A percentile compares a stretch with the other conserved stretches of the same genome.
Evolutionary conservation across 2,797 vertebrate genomes (phyloP).

Genomic region (Eulemur albifrons): DNA sequence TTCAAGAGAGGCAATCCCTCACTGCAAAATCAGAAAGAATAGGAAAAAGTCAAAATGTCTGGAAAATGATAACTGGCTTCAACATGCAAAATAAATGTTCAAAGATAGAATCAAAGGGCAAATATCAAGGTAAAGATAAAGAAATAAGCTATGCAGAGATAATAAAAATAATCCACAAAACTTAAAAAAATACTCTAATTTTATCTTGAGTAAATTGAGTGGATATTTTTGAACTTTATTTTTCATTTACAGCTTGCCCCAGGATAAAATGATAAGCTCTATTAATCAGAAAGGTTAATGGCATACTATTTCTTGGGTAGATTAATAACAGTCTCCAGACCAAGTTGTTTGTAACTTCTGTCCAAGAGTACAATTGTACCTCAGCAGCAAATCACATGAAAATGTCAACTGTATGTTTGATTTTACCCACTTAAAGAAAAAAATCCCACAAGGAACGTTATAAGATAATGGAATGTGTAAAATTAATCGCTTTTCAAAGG

Average conservation of each 20-base stretch:
- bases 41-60: conserved; percentile 48
- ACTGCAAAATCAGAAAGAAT: neutral
- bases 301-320: conserved; percentile 59
- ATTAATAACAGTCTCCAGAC: conserved; percentile 41
- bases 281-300: conserved; percentile 68
- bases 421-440: conserved; percentile 64
- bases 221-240: conserved; percentile 62
- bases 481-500: conserved; percentile 71
- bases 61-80: conserved; percentile 47
- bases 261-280: conserved; percentile 62
- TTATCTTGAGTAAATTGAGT: conserved; percentile 38
- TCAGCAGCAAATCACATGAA: conserved; percentile 58
- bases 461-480: conserved; percentile 71
- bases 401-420: conserved; percentile 64
- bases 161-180: conserved; percentile 46
- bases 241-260: conserved; percentile 56
- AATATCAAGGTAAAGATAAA: conserved; percentile 48
- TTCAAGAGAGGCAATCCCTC: conserved; percentile 13
- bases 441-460: conserved; percentile 65
- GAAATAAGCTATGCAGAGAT: conserved; percentile 30
- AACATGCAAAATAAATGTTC: conserved; percentile 50
- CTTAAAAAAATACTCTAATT: neutral
- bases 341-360: conserved; percentile 56
- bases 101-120: conserved; percentile 53
- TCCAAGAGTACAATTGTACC: conserved; percentile 24